These are phyloP conservation scores for Onchidella celtica DNA, from an alignment of 2,888 invertebrate species.

Conservation along the genomic window DNA sequence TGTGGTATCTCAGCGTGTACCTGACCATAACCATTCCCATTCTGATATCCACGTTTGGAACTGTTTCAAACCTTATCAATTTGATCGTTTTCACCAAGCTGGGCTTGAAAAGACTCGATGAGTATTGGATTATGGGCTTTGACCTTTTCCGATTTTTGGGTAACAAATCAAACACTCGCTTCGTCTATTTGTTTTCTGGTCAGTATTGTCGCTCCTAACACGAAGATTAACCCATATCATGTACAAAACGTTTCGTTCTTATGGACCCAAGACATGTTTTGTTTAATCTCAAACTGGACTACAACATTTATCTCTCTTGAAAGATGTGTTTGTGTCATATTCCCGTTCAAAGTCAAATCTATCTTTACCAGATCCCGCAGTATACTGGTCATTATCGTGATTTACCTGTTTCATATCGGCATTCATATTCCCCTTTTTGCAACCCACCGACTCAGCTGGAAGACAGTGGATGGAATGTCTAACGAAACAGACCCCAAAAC, in stretches of 20 bases:
- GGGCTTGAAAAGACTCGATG: constrained; percentile 29
- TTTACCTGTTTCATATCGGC: constrained; percentile 7
- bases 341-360: constrained; percentile 20
- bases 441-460: background rate
- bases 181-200: background rate
- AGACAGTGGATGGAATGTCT: no score
- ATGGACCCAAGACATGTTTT: constrained; percentile 24
- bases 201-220: background rate
- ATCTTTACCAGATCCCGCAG: constrained; percentile 8
- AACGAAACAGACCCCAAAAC: background rate
- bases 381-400: background rate
- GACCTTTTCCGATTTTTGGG: constrained; percentile 12
- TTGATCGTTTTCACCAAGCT: constrained; percentile 2
- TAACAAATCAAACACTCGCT: background rate
- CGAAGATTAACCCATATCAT: background rate
- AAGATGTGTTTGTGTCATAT: constrained; percentile 30
- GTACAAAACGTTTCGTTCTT: background rate
- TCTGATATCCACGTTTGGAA: constrained; percentile 11
- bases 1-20: background rate
- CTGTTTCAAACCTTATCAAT: constrained; percentile 5
- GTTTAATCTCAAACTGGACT: constrained; percentile 32
- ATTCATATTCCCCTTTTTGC: constrained; percentile 11
- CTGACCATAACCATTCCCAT: constrained; percentile 1
- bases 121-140: constrained; percentile 10
- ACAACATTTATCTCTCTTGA: constrained; percentile 27